Evolutionary conservation across 2,113 vertebrate species (phyloP), one percentile per base, ranked within the genome.

Genomic region (Vombatus ursinus): DNA sequence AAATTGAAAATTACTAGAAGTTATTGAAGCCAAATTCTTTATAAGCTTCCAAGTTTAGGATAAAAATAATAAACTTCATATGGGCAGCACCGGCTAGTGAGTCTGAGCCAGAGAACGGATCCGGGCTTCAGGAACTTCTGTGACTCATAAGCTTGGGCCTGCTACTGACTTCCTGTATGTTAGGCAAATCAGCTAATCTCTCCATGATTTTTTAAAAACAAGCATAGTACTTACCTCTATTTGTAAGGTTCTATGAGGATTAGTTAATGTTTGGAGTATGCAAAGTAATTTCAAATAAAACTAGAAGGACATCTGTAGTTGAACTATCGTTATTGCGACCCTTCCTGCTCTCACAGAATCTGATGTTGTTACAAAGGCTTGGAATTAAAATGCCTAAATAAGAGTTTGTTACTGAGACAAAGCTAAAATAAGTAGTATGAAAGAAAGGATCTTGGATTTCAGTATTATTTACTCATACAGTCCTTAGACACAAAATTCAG

Each of bases 241-340:
- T 51, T 51, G 11, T 0, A 24, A 68, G 89, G 22, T 89, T 3
- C 89, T 37, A 0, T 10, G 52, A 31, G 28, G 11, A 93, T 44
- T 91, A 37, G 61, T 91, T 7, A 50, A 52, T 52, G 26, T 92
- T 94, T 49, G 92, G 84, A 96, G 94, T 96, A 97, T 97, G 96
- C 96, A 96, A 93, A 98, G 91, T 48, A 95, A 90, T 92, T 95
- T 95, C 96, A 96, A 94, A 94, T 92, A 94, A 92, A 90, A 96
- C 52, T 37, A 52, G 61, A 61, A 91, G 10, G 57, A 98, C 61
- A 91, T 2, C 23, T 77, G 54, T 52, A 96, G 93, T 91, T 96
- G 84, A 94, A 48, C 50, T 92, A 95, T 89, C 54, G 93, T 95
- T 93, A 97, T 94, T 96, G 92, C 96, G n/a, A 44, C 68, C 19